Evolutionary conservation across 2,888 invertebrate genomes (phyloP).

Genomic region (Troglohyphantes excavatus): DNA sequence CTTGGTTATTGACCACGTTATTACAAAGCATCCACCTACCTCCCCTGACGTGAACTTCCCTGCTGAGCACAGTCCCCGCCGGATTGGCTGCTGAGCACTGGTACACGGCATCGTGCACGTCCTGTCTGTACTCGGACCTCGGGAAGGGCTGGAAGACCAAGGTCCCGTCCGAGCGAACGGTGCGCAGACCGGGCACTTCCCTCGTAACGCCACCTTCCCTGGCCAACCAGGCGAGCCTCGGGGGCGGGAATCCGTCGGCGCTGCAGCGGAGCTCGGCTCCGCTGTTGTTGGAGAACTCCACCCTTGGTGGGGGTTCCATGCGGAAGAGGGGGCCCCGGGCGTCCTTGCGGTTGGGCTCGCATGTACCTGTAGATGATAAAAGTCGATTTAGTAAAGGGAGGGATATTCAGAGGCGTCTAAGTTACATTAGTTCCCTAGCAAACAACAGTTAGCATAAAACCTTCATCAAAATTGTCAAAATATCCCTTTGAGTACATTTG

Average conservation of each 20-base stretch:
- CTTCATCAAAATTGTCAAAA: too few relatives aligned
- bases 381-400: too few relatives aligned
- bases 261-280: slow-evolving; percentile 61
- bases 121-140: slow-evolving; percentile 80
- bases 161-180: slow-evolving; percentile 82
- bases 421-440: too few relatives aligned
- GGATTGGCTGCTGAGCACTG: slow-evolving; percentile 82
- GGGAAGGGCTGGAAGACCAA: slow-evolving; percentile 82
- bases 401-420: too few relatives aligned
- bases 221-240: slow-evolving; percentile 67
- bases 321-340: slow-evolving; percentile 57
- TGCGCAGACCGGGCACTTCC: slow-evolving; percentile 81
- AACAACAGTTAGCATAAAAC: too few relatives aligned
- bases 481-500: too few relatives aligned
- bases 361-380: neutral
- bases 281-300: slow-evolving; percentile 76
- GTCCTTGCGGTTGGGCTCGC: slow-evolving; percentile 22
- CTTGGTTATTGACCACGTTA: too few relatives aligned
- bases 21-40: slow-evolving; percentile 81
- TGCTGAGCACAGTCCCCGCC: slow-evolving; percentile 82
- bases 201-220: slow-evolving; percentile 81
- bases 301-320: slow-evolving; percentile 51
- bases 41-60: slow-evolving; percentile 81
- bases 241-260: slow-evolving; percentile 59
- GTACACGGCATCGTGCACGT: slow-evolving; percentile 82